These are phyloP conservation scores for Eupristina koningsbergeri DNA, from an alignment of 1,140 invertebrate species.

Conservation along the genomic window DNA sequence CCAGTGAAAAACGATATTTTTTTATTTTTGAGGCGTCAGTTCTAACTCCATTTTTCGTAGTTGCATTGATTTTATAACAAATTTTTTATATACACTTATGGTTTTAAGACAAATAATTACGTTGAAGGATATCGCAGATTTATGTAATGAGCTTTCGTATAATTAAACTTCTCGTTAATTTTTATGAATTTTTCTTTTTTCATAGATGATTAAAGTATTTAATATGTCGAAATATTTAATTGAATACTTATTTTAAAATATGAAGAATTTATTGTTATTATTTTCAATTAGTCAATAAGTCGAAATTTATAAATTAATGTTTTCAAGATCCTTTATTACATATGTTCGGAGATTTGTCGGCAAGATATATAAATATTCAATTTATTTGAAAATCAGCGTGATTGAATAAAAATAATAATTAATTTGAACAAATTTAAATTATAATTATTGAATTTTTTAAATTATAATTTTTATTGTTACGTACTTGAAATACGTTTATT, in stretches of 20 bases:
- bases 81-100: not conserved
- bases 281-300: not conserved
- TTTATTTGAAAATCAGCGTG: not conserved
- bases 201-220: not conserved
- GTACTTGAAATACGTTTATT: no score
- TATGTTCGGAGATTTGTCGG: not conserved
- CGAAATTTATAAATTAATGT: not conserved
- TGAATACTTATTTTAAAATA: no score
- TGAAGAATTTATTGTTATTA: not conserved
- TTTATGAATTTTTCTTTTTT: not conserved
- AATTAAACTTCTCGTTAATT: not conserved
- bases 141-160: not conserved
- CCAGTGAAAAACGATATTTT: not conserved
- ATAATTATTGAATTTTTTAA: no score
- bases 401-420: not conserved
- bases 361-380: not conserved
- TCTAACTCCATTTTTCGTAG: not conserved
- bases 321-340: not conserved
- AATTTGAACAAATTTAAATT: no score
- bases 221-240: not conserved
- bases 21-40: not conserved
- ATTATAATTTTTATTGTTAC: no score
- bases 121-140: not conserved
- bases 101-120: not conserved
- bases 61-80: not conserved